These are phyloP conservation scores for Melanaphis sacchari DNA, from an alignment of 1,140 invertebrate species.

Conservation along the genomic window DNA sequence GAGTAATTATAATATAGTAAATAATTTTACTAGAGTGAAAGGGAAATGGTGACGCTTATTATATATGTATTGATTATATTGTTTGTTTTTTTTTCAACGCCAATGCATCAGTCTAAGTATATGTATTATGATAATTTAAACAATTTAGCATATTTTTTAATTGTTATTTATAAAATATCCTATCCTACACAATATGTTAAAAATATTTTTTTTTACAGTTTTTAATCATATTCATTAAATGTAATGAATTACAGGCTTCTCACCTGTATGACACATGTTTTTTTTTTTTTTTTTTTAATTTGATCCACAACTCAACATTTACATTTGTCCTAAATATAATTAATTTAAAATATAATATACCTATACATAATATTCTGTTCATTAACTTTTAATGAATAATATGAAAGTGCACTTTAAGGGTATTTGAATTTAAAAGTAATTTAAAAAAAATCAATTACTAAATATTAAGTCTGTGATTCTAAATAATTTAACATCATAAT, in stretches of 20 bases:
- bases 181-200: not conserved
- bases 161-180: not conserved
- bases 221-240: not conserved
- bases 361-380: not conserved
- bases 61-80: not conserved
- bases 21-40: not conserved
- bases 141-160: not conserved
- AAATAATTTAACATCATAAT: conserved; percentile 20
- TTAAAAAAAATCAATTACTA: not conserved
- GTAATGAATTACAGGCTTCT: not conserved
- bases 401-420: not conserved
- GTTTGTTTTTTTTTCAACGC: not conserved
- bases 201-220: not conserved
- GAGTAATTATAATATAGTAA: not conserved
- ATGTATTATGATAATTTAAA: not conserved
- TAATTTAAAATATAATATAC: not conserved
- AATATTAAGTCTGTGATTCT: conserved; percentile 15
- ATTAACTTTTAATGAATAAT: not conserved
- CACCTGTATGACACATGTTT: not conserved
- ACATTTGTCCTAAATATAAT: not conserved
- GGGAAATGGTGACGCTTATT: conserved; percentile 2
- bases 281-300: not conserved
- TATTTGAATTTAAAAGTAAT: not conserved
- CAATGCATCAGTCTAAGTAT: not conserved
- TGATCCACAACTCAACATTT: not conserved